A percentile compares a stretch with the other conserved stretches of the same genome.
phyloP scores from a whole-genome alignment of 2,888 invertebrate species.

The Metalampra italica region DNA sequence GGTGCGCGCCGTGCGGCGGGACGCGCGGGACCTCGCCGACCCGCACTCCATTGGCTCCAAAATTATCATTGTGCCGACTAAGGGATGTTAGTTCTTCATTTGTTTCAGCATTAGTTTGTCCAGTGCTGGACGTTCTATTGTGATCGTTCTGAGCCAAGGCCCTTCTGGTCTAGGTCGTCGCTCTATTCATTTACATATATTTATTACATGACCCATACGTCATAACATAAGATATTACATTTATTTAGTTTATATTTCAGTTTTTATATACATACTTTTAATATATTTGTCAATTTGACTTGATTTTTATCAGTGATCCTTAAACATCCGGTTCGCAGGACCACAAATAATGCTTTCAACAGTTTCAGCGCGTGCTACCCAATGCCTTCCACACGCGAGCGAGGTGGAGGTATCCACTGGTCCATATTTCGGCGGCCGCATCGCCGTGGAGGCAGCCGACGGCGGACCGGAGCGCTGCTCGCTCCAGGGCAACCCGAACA shows the following conservation, averaged over 20 bases:
- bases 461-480: conserved; percentile 84
- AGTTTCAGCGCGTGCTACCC: conserved; percentile 90
- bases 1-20: conserved; percentile 80
- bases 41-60: conserved; percentile 80
- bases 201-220: too few species aligned
- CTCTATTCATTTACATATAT: too few species aligned
- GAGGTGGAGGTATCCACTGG: conserved; percentile 91
- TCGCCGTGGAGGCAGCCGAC: conserved; percentile 85
- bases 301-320: too few species aligned
- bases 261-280: too few species aligned
- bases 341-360: conserved; percentile 8
- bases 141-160: too few species aligned
- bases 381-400: conserved; percentile 88
- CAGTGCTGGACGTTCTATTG: too few species aligned
- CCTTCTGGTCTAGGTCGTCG: too few species aligned
- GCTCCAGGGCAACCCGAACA: conserved; percentile 85
- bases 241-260: too few species aligned
- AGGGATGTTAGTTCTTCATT: conserved; percentile 85
- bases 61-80: conserved; percentile 87
- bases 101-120: too few species aligned
- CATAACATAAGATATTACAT: too few species aligned
- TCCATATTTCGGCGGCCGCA: conserved; percentile 88
- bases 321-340: neutral
- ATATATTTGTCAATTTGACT: too few species aligned
- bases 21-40: conserved; percentile 69